Conservation (phyloP, 2,888 invertebrate species). For the Phytoseiulus persimilis region DNA sequence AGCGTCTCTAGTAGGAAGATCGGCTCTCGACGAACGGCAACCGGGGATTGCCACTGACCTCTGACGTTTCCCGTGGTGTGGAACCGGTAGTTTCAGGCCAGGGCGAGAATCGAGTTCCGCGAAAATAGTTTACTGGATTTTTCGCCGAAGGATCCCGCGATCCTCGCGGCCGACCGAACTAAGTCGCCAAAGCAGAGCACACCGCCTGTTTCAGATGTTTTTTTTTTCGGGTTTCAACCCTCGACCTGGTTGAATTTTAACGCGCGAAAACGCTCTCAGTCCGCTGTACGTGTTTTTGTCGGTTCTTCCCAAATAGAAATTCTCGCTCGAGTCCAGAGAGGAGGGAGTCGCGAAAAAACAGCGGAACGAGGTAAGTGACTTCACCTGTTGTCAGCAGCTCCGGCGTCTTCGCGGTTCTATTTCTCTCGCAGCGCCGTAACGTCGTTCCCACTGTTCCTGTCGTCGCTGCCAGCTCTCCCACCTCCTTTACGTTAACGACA, state of each 20-base stretch:
- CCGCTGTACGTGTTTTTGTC: neutral
- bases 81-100: too few species aligned
- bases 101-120: too few species aligned
- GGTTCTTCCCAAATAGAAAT: neutral
- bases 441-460: neutral
- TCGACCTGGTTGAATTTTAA: neutral
- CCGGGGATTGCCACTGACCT: too few species aligned
- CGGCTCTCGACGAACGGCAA: too few species aligned
- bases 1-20: too few species aligned
- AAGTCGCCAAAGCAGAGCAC: too few species aligned
- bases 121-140: too few species aligned
- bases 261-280: neutral
- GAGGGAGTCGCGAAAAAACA: neutral
- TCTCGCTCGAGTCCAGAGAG: neutral
- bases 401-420: neutral
- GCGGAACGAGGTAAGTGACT: neutral
- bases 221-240: too few species aligned
- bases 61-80: too few species aligned
- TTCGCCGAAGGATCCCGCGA: too few species aligned
- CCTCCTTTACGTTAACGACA: neutral
- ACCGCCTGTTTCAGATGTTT: too few species aligned
- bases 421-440: neutral
- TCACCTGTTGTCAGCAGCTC: conserved; percentile 9
- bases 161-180: too few species aligned
- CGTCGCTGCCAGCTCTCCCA: neutral